Conservation (phyloP, 2,797 vertebrate species). For the Acipenser oxyrinchus region DNA sequence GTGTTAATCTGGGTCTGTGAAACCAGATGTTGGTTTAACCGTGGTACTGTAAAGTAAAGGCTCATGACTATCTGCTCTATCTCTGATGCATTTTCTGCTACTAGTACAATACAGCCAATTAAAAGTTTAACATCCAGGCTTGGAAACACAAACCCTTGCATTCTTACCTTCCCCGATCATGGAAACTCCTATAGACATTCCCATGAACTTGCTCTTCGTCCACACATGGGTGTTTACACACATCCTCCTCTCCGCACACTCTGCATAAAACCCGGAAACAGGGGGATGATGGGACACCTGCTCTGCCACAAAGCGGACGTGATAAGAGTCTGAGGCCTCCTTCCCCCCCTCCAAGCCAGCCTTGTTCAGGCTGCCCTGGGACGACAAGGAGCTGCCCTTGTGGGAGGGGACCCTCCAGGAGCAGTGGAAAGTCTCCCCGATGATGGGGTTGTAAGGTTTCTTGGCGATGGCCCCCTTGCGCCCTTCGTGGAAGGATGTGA, state of each 20-base stretch:
- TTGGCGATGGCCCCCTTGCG: conserved; percentile 95
- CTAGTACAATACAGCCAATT: too few species aligned
- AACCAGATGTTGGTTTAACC: too few species aligned
- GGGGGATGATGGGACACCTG: conserved; percentile 97
- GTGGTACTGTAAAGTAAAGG: too few species aligned
- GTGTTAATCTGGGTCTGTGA: too few species aligned
- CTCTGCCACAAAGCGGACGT: conserved; percentile 87
- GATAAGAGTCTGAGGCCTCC: conserved; percentile 55
- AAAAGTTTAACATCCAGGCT: too few species aligned
- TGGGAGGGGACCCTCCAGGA: conserved; percentile 78
- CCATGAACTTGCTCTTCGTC: conserved; percentile 99
- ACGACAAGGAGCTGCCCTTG: conserved; percentile 23
- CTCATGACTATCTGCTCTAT: too few species aligned
- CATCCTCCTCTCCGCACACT: conserved; percentile 84
- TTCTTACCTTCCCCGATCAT: conserved; percentile 91
- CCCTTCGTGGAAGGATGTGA: conserved; percentile 96
- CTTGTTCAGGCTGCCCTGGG: conserved; percentile 30
- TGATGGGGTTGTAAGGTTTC: conserved; percentile 98
- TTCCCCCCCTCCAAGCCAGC: conserved; percentile 25
- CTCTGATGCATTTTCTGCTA: too few species aligned
- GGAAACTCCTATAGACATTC: conserved; percentile 96
- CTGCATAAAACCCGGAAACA: conserved; percentile 94
- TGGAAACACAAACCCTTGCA: too few species aligned
- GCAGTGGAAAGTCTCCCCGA: conserved; percentile 95
- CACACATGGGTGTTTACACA: conserved; percentile 93